phyloP scores from a whole-genome alignment of 2,888 invertebrate species.

The Cinara cedri region DNA sequence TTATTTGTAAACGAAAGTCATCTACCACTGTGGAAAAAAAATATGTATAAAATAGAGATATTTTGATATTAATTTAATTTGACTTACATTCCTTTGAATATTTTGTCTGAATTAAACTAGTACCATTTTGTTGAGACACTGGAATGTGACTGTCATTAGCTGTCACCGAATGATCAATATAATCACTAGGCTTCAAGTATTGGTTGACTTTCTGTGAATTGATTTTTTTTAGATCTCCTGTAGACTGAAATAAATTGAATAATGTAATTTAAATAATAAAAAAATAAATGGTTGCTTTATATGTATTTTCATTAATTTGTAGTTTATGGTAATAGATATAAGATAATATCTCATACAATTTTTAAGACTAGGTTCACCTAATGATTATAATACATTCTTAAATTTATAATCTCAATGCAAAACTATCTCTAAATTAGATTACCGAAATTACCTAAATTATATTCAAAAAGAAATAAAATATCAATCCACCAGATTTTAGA shows the following conservation, averaged over 20 bases:
- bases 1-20: constrained; percentile 39
- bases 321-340: too few relatives aligned
- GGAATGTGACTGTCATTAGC: not conserved
- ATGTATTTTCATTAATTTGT: too few relatives aligned
- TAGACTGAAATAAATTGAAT: constrained; percentile 22
- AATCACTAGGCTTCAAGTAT: not conserved
- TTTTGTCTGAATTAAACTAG: not conserved
- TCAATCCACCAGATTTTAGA: too few relatives aligned
- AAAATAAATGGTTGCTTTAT: too few relatives aligned
- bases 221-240: constrained; percentile 7
- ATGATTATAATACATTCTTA: too few relatives aligned
- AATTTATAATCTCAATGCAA: too few relatives aligned
- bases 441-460: too few relatives aligned
- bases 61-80: not conserved
- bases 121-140: constrained; percentile 28
- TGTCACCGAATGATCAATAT: not conserved
- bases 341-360: too few relatives aligned
- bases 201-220: not conserved
- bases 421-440: too few relatives aligned
- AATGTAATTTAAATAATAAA: not conserved
- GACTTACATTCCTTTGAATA: constrained; percentile 13
- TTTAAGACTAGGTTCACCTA: too few relatives aligned
- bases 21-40: constrained; percentile 8
- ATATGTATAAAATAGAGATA: not conserved
- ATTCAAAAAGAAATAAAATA: too few relatives aligned